Base-by-base conservation (phyloP, 2,888 invertebrate genomes). In the Scrobipalpa atriplicella region DNA sequence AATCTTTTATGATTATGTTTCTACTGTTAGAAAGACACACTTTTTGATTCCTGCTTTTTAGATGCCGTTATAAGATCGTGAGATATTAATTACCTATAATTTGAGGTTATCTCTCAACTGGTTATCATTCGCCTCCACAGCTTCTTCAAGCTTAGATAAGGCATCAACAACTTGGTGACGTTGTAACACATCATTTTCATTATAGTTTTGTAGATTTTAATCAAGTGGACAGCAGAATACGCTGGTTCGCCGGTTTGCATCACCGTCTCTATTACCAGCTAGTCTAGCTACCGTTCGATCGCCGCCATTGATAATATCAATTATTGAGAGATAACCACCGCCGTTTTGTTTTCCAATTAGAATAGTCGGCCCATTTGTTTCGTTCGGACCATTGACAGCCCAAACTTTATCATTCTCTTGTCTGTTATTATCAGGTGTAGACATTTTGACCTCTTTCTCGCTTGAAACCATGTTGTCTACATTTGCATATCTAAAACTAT, bases 11-110 rank as follows among this genome's bases (percentile, higher is more conserved):
- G 11, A 56, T 21, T 29, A 51, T 9, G 10, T 11, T 52, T 3
- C 29, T 74, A 29, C 29, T 29, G 29, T 29, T 29, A 29, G 75
- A 73, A 71, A 76, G 75, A 39, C 43, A 18, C 43, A 63, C 62
- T 63, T 63, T 63, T 60, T 9, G 41, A 61, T n/a, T 60, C 61
- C 21, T 60, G 60, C 67, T 67, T 41, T 19, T 13, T 9, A n/a
- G 41, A 62, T 43, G 6, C 68, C 68, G 68, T 68, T 63, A 68
- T 18, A 0, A 13, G 39, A 56, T 65, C 64, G 68, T 66, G 64
- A 61, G 63, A 43, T 68, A 66, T 67, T 67, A 68, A 66, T 64
- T 56, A 41, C 43, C 64, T 51, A 63, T 63, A 67, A 65, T 66
- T 66, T 68, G 60, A 64, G 9, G 52, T 64, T 65, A 65, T 19